Conservation (phyloP, 2,113 vertebrate species). For the Galbula dea region DNA sequence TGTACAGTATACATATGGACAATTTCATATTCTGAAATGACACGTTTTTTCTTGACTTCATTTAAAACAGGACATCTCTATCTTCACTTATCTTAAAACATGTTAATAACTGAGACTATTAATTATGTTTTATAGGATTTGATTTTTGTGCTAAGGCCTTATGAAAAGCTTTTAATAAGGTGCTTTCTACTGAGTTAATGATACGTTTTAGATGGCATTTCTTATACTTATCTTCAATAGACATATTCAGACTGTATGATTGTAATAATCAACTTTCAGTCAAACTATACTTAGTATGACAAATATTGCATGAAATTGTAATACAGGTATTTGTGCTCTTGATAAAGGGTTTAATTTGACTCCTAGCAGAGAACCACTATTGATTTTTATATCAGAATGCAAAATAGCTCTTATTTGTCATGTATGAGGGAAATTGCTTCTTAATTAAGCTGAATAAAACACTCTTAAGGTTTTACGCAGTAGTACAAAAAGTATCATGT, state of each 20-base stretch:
- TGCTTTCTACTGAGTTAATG: slow-evolving; percentile 78
- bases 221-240: slow-evolving; percentile 77
- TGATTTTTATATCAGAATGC: slow-evolving; percentile 74
- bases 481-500: slow-evolving; percentile 66
- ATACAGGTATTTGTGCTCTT: slow-evolving; percentile 75
- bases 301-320: slow-evolving; percentile 75
- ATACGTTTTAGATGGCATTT: slow-evolving; percentile 75
- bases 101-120: slow-evolving; percentile 74
- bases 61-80: slow-evolving; percentile 66
- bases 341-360: slow-evolving; percentile 78
- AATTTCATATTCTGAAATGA: slow-evolving; percentile 54
- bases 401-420: slow-evolving; percentile 74
- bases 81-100: slow-evolving; percentile 75
- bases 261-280: slow-evolving; percentile 83
- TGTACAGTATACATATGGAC: slow-evolving; percentile 8
- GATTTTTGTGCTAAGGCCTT: slow-evolving; percentile 70
- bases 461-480: slow-evolving; percentile 54
- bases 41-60: slow-evolving; percentile 36
- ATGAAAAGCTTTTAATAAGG: slow-evolving; percentile 78
- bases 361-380: slow-evolving; percentile 67
- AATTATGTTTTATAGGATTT: slow-evolving; percentile 74
- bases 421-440: slow-evolving; percentile 70
- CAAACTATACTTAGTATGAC: slow-evolving; percentile 75
- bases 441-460: slow-evolving; percentile 78
- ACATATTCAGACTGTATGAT: slow-evolving; percentile 75